Evolutionary conservation across 2,888 invertebrate genomes (phyloP).

Genomic region (Scrobipalpa costella): DNA sequence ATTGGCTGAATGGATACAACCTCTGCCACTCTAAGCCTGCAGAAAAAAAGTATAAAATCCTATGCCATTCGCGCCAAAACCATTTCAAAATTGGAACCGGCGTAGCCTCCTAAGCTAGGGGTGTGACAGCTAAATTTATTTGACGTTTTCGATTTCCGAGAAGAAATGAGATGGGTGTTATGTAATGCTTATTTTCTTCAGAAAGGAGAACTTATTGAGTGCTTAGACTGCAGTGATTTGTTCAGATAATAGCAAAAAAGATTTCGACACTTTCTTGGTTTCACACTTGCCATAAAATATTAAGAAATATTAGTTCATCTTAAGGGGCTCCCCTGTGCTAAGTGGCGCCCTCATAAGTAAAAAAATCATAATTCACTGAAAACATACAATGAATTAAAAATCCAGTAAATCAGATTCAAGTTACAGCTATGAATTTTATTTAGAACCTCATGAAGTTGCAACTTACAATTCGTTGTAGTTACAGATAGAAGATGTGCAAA

Average conservation of each 20-base stretch:
- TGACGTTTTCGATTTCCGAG: constrained; percentile 28
- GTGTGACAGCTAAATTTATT: constrained; percentile 28
- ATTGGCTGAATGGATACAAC: constrained; percentile 28
- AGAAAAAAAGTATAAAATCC: constrained; percentile 45
- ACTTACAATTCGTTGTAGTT: too few relatives aligned
- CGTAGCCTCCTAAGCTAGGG: constrained; percentile 47
- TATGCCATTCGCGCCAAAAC: constrained; percentile 57
- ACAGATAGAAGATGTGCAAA: too few relatives aligned
- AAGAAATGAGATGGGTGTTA: constrained; percentile 18
- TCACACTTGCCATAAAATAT: too few relatives aligned
- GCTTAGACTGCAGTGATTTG: neutral
- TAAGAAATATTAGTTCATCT: too few relatives aligned
- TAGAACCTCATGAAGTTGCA: too few relatives aligned
- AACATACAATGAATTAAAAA: too few relatives aligned
- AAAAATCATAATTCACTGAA: too few relatives aligned
- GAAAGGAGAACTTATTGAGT: constrained; percentile 7
- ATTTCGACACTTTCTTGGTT: too few relatives aligned
- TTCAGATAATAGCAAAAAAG: neutral
- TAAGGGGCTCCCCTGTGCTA: too few relatives aligned
- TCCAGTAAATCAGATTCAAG: too few relatives aligned
- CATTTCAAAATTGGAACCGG: constrained; percentile 72
- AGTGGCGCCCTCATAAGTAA: too few relatives aligned
- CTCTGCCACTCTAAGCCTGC: constrained; percentile 29
- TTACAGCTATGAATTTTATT: too few relatives aligned
- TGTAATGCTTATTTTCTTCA: constrained; percentile 2